Base-by-base conservation (phyloP, 2,888 invertebrate genomes). In the Masnerella sp. region DNA sequence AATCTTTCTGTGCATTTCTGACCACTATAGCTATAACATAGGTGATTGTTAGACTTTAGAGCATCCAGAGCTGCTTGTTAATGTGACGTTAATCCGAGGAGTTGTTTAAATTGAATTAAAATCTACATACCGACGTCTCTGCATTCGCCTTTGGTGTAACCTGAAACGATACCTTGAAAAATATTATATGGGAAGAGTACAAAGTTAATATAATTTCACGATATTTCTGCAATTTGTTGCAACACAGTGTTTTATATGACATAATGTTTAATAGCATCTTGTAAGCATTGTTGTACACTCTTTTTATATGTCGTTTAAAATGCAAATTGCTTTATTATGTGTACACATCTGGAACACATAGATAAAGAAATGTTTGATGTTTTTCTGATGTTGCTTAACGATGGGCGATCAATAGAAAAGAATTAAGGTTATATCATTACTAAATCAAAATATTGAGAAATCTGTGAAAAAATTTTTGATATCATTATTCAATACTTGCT, bases 291-390 rank as follows among this genome's bases (percentile, higher is more conserved):
- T n/a, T 58, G 58, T 64, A 54, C 45, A 42, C 9, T 56, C 67
- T 67, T 67, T 67, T 67, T 67, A 58, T 67, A 67, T 67, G 67
- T 67, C 67, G 7, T 49, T 56, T 49, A 32, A 56, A 42, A 12
- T 25, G 25, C 14, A 25, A 18, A 5, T 17, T 42, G 8, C 42
- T 40, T 47, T n/a, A 18, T 42, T 40, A 15, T 42, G 28, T 22
- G 25, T 22, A n/a, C 3, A 58, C 30, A 42, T 22, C 0, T 18
- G 17, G 7, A 4, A 5, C 30, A 14, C 5, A 20, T 20, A 20
- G 8, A 20, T 22, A 43, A 14, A 25, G 25, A 42, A 42, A 25
- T 25, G 25, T 25, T 12, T 42, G n/a, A 25, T 25, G 18, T 25
- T 25, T 38, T 32, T 38, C 20, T 17, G 15, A 52, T 22, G 9